phyloP scores from a whole-genome alignment of 2,888 invertebrate genomes.

The Tachina grossa region DNA sequence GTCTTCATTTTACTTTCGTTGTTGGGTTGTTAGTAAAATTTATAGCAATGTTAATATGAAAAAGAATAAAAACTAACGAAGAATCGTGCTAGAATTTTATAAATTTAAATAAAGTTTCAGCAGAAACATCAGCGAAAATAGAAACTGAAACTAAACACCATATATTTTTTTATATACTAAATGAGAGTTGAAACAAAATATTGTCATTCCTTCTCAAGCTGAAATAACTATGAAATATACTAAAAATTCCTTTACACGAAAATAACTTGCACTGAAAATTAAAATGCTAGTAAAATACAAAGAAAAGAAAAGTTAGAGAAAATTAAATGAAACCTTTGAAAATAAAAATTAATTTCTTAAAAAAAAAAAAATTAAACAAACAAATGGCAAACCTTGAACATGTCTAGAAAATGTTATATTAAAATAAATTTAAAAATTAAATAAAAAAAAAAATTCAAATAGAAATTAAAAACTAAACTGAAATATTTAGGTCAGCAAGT shows the following conservation, averaged over 20 bases:
- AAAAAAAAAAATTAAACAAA: neutral
- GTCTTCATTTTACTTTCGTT: neutral
- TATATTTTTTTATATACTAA: constrained; percentile 4
- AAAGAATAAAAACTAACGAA: neutral
- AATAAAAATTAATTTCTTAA: constrained; percentile 24
- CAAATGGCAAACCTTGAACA: constrained; percentile 28
- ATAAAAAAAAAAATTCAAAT: neutral
- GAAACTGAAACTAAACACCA: neutral
- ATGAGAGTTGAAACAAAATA: constrained; percentile 2
- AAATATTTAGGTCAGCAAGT: constrained; percentile 31
- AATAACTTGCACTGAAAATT: neutral
- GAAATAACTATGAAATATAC: constrained; percentile 7
- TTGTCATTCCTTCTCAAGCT: constrained; percentile 32
- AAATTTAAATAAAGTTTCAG: constrained; percentile 47
- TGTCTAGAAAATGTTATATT: constrained; percentile 24
- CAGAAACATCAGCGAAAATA: constrained; percentile 2
- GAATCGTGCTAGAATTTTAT: constrained; percentile 32
- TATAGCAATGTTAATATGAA: constrained; percentile 31
- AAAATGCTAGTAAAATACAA: neutral
- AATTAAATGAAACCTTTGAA: neutral
- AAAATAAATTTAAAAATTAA: constrained; percentile 37
- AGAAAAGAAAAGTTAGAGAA: neutral
- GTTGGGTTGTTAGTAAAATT: neutral
- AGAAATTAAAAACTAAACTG: constrained; percentile 13
- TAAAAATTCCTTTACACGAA: constrained; percentile 30